Evolutionary conservation across 2,888 invertebrate genomes (phyloP).

Genomic region (Aquatica leii): DNA sequence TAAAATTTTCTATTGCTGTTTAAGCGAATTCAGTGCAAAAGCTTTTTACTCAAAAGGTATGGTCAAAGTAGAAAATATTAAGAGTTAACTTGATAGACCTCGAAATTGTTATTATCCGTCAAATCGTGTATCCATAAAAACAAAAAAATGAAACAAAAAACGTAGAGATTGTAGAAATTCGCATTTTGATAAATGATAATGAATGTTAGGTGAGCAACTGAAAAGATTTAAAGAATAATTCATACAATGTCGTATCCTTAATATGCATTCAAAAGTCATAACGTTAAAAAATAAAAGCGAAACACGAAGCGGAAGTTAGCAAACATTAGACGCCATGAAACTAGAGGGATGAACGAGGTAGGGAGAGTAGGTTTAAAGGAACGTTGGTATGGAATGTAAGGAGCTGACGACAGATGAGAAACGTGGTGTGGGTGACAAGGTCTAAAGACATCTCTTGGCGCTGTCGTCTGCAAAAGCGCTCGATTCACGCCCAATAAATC

Average conservation of each 20-base stretch:
- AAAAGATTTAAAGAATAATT: no score
- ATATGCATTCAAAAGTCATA: constrained; percentile 10
- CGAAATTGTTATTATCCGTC: no score
- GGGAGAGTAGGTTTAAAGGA: constrained; percentile 28
- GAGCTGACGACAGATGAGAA: constrained; percentile 34
- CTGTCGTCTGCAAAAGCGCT: constrained; percentile 29
- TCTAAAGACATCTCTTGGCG: constrained; percentile 54
- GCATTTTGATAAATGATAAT: no score
- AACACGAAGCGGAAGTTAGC: constrained; percentile 31
- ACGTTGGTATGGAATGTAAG: constrained; percentile 34
- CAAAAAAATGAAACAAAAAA: no score
- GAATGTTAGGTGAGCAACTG: no score
- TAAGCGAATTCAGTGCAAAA: no score
- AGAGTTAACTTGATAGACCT: no score
- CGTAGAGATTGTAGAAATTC: no score
- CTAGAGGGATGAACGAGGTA: constrained; percentile 29
- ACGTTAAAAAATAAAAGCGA: constrained; percentile 24
- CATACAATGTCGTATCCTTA: constrained; percentile 2
- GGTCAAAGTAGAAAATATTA: no score
- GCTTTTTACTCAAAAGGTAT: no score
- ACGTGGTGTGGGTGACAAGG: constrained; percentile 53
- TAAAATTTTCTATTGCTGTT: no score
- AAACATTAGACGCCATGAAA: constrained; percentile 35
- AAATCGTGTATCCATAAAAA: no score
- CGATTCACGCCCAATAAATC: constrained; percentile 35